Conservation (phyloP, 2,888 invertebrate species). For the Lypha dubia region DNA sequence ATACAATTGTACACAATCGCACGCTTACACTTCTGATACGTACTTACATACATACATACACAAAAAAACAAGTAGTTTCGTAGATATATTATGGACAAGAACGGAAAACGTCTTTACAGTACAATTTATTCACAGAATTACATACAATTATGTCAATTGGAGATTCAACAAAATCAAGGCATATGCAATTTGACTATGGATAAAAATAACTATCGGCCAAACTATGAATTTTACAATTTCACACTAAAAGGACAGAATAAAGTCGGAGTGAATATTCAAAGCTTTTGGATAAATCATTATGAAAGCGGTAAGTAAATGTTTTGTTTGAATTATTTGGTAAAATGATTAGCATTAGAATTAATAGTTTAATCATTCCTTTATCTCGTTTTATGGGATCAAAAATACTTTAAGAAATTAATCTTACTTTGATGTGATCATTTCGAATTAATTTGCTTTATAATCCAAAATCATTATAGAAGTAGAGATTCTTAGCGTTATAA, state of each 20-base stretch:
- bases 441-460: too few species aligned
- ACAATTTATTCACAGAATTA: constrained; percentile 76
- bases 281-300: constrained; percentile 86
- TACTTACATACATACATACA: constrained; percentile 22
- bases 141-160: constrained; percentile 73
- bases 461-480: too few species aligned
- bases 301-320: constrained; percentile 75
- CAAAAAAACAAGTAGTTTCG: constrained; percentile 61
- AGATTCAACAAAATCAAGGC: constrained; percentile 69
- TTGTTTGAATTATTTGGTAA: neutral
- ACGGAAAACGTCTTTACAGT: constrained; percentile 73
- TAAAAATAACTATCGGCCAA: constrained; percentile 71
- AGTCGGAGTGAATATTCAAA: constrained; percentile 85
- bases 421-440: too few species aligned
- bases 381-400: too few species aligned
- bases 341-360: neutral
- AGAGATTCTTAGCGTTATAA: too few species aligned
- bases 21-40: constrained; percentile 19
- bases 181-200: constrained; percentile 75
- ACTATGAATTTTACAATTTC: constrained; percentile 84
- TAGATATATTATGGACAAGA: constrained; percentile 61
- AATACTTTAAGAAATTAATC: too few species aligned
- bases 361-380: neutral
- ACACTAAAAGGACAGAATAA: constrained; percentile 85
- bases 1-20: constrained; percentile 15